These are phyloP conservation scores for Enteromius afrohamiltoni DNA, from an alignment of 2,797 vertebrate genomes.

Conservation along the genomic window DNA sequence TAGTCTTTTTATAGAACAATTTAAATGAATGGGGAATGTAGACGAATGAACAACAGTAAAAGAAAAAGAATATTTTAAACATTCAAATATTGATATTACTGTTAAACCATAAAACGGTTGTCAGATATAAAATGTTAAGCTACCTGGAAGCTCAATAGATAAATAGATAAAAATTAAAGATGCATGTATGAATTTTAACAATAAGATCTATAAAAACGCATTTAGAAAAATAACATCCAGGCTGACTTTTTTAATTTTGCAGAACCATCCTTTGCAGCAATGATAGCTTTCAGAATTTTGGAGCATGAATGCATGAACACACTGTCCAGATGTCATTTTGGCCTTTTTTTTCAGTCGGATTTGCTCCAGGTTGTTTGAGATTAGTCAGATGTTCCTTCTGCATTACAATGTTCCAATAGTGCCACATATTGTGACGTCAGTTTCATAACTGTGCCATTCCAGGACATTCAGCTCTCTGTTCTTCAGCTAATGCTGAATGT, in stretches of 20 bases:
- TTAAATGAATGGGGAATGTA: background rate
- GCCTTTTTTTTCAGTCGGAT: background rate
- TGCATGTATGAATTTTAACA: background rate
- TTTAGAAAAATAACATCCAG: background rate
- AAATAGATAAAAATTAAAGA: background rate
- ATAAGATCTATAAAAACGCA: background rate
- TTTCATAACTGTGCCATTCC: background rate
- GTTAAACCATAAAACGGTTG: background rate
- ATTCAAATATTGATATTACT: background rate
- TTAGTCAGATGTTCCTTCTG: conserved; percentile 13
- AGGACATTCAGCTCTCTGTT: background rate
- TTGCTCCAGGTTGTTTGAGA: conserved; percentile 13
- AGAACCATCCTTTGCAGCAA: background rate
- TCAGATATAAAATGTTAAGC: background rate
- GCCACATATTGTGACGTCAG: conserved; percentile 2
- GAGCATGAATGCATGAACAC: background rate
- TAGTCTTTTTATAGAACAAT: background rate
- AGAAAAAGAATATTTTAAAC: background rate
- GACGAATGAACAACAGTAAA: background rate
- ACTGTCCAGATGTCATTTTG: conserved; percentile 1
- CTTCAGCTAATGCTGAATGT: background rate
- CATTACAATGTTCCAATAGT: background rate
- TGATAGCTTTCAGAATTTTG: background rate
- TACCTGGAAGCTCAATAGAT: background rate
- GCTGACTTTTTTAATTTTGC: background rate